Conservation (phyloP, 2,113 vertebrate species). For the Ornithorhynchus anatinus region DNA sequence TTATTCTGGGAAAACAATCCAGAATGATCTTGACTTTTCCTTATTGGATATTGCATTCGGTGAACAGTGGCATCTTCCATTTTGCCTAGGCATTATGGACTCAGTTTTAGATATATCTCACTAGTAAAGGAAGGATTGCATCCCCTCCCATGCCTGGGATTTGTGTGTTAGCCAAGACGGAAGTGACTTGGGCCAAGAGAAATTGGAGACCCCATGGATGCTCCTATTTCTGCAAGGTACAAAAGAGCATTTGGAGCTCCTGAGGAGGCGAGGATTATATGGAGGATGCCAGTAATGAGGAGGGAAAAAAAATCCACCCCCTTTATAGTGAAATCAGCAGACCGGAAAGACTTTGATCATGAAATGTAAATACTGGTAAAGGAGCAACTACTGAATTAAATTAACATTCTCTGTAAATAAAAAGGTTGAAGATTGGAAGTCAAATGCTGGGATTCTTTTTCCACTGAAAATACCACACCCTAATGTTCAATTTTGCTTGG, state of each 20-base stretch:
- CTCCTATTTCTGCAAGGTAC: background rate
- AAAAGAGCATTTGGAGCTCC: background rate
- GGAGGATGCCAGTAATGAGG: background rate
- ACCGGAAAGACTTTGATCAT: constrained; percentile 37
- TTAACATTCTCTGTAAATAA: constrained; percentile 41
- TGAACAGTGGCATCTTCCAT: too few species aligned
- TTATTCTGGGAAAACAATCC: too few species aligned
- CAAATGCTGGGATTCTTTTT: constrained; percentile 50
- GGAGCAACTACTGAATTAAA: constrained; percentile 4
- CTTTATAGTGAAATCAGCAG: constrained; percentile 13
- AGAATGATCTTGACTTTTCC: too few species aligned
- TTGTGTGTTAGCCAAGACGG: background rate
- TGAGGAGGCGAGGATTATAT: constrained; percentile 4
- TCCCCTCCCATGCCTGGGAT: background rate
- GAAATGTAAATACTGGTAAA: constrained; percentile 24
- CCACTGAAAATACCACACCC: constrained; percentile 38
- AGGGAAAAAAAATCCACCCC: constrained; percentile 31
- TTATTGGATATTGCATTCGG: too few species aligned
- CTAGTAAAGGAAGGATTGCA: background rate
- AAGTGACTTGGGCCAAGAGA: background rate
- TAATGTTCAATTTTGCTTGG: constrained; percentile 54
- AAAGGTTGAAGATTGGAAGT: constrained; percentile 50
- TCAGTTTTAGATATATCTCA: too few species aligned
- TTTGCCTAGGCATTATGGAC: too few species aligned
- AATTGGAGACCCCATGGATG: background rate